A percentile compares a stretch with the other conserved stretches of the same genome.
phyloP scores from a whole-genome alignment of 2,888 invertebrate species.

The Malacosoma neustria region DNA sequence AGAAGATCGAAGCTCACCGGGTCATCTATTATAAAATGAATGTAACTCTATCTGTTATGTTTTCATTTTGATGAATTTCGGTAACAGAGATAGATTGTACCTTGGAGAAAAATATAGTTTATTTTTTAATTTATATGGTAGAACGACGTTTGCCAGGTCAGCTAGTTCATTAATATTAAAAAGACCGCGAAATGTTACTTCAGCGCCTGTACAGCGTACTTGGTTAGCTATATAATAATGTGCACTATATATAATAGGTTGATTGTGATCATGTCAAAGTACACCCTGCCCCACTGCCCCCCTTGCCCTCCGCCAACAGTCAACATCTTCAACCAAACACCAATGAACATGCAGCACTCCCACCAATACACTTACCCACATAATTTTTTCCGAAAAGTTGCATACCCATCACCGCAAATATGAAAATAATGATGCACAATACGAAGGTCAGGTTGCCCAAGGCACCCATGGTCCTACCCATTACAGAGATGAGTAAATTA shows the following conservation, averaged over 20 bases:
- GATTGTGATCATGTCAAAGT: background rate
- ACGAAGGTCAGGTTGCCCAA: constrained; percentile 98
- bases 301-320: constrained; percentile 44
- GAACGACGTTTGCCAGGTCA: too few relatives aligned
- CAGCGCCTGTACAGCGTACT: background rate
- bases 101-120: too few relatives aligned
- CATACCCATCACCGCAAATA: constrained; percentile 99
- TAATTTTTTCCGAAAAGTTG: constrained; percentile 98
- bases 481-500: constrained; percentile 98
- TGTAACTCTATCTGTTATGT: too few relatives aligned
- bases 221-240: background rate
- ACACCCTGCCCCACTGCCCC: constrained; percentile 20
- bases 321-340: constrained; percentile 53
- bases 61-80: too few relatives aligned
- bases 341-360: constrained; percentile 73
- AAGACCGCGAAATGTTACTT: background rate
- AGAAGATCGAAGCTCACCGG: too few relatives aligned
- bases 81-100: too few relatives aligned
- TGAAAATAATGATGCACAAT: constrained; percentile 98
- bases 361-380: constrained; percentile 81
- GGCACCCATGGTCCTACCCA: constrained; percentile 98
- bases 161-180: background rate
- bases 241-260: background rate
- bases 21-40: too few relatives aligned
- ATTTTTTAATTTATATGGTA: too few relatives aligned